A percentile compares a stretch with the other conserved stretches of the same genome.
Evolutionary conservation across 2,888 invertebrate genomes (phyloP).

Genomic region (Andrena haemorrhoa): DNA sequence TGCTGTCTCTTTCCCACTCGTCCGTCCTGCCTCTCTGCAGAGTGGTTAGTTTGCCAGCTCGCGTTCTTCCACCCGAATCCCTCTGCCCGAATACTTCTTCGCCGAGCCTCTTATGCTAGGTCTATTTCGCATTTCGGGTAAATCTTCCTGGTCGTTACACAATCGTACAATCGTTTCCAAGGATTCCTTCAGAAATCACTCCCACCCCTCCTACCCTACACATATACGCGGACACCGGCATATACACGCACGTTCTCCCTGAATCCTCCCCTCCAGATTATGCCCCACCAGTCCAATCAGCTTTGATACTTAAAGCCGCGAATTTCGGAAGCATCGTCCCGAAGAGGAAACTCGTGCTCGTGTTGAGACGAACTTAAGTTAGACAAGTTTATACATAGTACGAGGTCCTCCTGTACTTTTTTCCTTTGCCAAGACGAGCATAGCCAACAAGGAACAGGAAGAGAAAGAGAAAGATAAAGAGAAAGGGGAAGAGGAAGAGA

Average conservation of each 20-base stretch:
- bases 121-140: constrained; percentile 8
- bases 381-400: background rate
- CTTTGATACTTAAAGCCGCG: constrained; percentile 55
- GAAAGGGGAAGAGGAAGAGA: background rate
- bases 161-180: constrained; percentile 27
- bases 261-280: constrained; percentile 43
- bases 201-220: constrained; percentile 5
- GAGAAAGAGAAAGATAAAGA: background rate
- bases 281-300: constrained; percentile 50
- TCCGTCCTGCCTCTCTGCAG: constrained; percentile 10
- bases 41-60: too few relatives aligned
- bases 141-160: constrained; percentile 21
- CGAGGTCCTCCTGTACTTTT: background rate
- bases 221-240: background rate
- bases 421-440: background rate
- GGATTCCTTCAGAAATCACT: constrained; percentile 24
- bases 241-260: constrained; percentile 1
- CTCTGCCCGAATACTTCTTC: too few relatives aligned
- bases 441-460: background rate
- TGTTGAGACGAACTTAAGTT: constrained; percentile 9
- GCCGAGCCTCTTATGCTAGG: background rate
- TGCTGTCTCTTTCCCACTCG: background rate
- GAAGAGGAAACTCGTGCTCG: constrained; percentile 44
- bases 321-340: constrained; percentile 54
- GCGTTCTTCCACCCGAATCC: too few relatives aligned